Base-by-base conservation (phyloP, 2,888 invertebrate species). In the Monoplex corrugatus region DNA sequence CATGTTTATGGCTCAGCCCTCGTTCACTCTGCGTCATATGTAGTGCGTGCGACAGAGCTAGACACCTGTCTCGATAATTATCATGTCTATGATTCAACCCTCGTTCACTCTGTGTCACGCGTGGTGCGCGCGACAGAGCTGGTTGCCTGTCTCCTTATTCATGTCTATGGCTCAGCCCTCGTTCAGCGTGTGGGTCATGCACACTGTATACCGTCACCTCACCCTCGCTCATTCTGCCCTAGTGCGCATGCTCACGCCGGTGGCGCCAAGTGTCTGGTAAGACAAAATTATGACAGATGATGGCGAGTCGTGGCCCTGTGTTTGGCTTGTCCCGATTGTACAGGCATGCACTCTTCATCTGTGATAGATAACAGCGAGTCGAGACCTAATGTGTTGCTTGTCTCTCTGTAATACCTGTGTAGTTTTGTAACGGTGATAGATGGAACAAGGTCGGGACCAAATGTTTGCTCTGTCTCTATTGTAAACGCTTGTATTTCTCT, bases 361-460 rank as follows among this genome's bases (percentile, higher is more conserved):
- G 68, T n/a, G 68, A 68, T n/a, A 68, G n/a, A 68, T 68, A 28
- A 68, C 68, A 23, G 28, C 68, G 68, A 23, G 68, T 23, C 68
- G n/a, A 68, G 68, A 68, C n/a, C 50, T 13, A 50, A n/a, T n/a
- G n/a, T 68, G 68, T 68, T 68, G 68, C n/a, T n/a, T 68, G 68
- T 68, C 68, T 50, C 13, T 50, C n/a, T 68, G 23, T 23, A n/a
- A 23, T 23, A n/a, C n/a, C n/a, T n/a, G n/a, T n/a, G n/a, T n/a
- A n/a, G n/a, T n/a, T n/a, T n/a, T n/a, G 68, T 23, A 8, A 23
- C n/a, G 68, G n/a, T n/a, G n/a, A 68, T 68, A n/a, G 68, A 68
- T 68, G n/a, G 68, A 23, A n/a, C 0, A 23, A 68, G 19, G 19
- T 8, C n/a, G 28, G 19, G 68, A 23, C 23, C 68, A 23, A 68